Evolutionary conservation across 2,888 invertebrate species (phyloP), one percentile per base, ranked within the genome.

Genomic region (Meganola albula): DNA sequence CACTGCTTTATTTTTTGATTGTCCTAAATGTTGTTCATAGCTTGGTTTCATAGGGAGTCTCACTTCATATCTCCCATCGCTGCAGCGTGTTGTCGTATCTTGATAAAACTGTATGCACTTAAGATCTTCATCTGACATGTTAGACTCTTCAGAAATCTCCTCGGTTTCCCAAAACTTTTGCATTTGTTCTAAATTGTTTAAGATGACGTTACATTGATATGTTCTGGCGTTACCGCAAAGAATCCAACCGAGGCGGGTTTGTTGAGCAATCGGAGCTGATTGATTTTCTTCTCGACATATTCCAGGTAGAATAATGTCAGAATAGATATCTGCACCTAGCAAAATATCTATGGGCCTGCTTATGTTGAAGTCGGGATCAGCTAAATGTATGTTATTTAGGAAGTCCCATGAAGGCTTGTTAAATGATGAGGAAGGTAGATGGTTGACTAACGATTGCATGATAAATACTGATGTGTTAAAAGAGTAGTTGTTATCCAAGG

Each of bases 91-190:
- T 2, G 34, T 34, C 1, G 34, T 25, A 6, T 34, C 12, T 0
- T n/a, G 1, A 21, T 22, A 30, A 6, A 10, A 29, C 1, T 25
- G 24, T 8, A 34, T 11, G 8, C 28, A 34, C 9, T n/a, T 11
- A 2, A 29, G 10, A 8, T 30, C 12, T 12, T 35, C 30, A 7
- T 7, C 11, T n/a, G 30, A 35, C 0, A 26, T 1, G 2, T 30
- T n/a, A 1, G 22, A 0, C 22, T 10, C 6, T 1, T 29, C 24
- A 6, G 5, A 29, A n/a, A 34, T 30, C 1, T 30, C 29, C 9
- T 34, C 34, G 4, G 13, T 3, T 2, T 32, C 26, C 32, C 32
- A 32, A 3, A 32, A 32, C 14, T 32, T 18, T 22, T 9, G 13
- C 5, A 27, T 27, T 4, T 20, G 10, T 2, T 31, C 31, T 8